Evolutionary conservation across 2,113 vertebrate genomes (phyloP), one percentile per base, ranked within the genome.

Genomic region (Hipposideros armiger): DNA sequence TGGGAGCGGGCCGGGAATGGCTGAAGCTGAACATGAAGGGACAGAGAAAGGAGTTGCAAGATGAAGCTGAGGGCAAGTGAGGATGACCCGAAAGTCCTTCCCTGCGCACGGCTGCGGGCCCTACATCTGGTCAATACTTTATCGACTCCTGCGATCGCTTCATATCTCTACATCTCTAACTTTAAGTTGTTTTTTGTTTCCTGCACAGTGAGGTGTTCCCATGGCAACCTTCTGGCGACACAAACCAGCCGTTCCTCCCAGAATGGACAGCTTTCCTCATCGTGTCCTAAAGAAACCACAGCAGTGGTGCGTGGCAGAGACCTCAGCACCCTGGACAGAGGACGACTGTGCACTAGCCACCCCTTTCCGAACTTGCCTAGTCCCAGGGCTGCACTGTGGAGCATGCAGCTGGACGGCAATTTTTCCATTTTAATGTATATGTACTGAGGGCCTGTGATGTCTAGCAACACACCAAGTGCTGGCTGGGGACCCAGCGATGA

Each of bases 201-300:
- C 91, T 90, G 93, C 90, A 84, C 73, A 91, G 94, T 60, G 36
- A 81, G 30, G 47, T 0, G 95, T 98, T 98, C 62, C 97, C 95
- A 97, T 98, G 95, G 94, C 94, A 98, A 98, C 98, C 45, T 95
- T 60, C 83, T 54, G 90, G 95, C 40, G n/a, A 95, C 91, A 95
- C 87, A 95, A 88, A 96, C 72, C 67, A 94, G 92, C 60, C 50
- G 45, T 73, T 90, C 36, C 52, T 91, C 73, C 45, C 45, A 62
- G 56, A 95, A 92, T 42, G 40, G 62, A 60, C 67, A 74, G 60
- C 67, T 19, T 82, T 78, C 52, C 73, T 82, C 30, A 66, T 19
- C 11, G 26, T 88, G 80, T 92, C 40, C 20, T 32, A 62, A n/a
- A 88, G 91, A 87, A 73, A 72, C 17, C 54, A 28, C 13, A 36